Percentiles rank a stretch among this genome's conserved stretches.
phyloP scores from a whole-genome alignment of 2,888 invertebrate genomes.

The Lycaena phlaeas region DNA sequence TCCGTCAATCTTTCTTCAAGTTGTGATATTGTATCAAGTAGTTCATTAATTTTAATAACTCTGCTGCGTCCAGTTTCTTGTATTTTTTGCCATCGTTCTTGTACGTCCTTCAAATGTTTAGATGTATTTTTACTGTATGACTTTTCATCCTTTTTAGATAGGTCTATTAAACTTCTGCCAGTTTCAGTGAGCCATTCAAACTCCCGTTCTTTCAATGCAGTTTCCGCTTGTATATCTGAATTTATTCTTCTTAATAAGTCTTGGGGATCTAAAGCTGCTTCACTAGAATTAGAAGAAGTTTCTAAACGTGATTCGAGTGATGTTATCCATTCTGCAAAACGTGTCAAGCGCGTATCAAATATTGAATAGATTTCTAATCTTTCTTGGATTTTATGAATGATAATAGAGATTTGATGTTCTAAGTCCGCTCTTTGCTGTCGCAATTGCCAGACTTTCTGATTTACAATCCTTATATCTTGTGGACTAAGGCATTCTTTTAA shows the following conservation, averaged over 20 bases:
- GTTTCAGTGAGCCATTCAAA: conserved; percentile 83
- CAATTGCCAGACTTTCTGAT: conserved; percentile 83
- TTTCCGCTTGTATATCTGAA: conserved; percentile 82
- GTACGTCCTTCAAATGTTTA: conserved; percentile 73
- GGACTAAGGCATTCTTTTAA: conserved; percentile 89
- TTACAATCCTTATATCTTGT: conserved; percentile 84
- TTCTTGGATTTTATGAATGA: conserved; percentile 82
- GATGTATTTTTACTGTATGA: conserved; percentile 64
- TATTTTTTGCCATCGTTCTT: conserved; percentile 79
- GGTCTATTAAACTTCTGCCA: conserved; percentile 76
- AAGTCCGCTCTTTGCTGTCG: conserved; percentile 87
- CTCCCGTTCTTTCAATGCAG: conserved; percentile 82
- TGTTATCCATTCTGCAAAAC: conserved; percentile 80
- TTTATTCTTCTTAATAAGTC: conserved; percentile 81
- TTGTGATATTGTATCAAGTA: conserved; percentile 79
- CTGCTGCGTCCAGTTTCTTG: conserved; percentile 77
- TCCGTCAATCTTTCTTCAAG: conserved; percentile 81
- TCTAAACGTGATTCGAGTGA: conserved; percentile 79
- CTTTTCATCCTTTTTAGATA: conserved; percentile 75
- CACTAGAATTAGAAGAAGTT: conserved; percentile 65
- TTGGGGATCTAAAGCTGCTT: conserved; percentile 77
- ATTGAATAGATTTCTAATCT: conserved; percentile 79
- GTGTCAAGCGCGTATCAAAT: conserved; percentile 77
- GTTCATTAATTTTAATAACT: conserved; percentile 80
- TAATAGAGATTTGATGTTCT: conserved; percentile 81